These are phyloP conservation scores for Pantherophis alleghaniensis DNA, from an alignment of 2,797 vertebrate genomes.

Conservation along the genomic window DNA sequence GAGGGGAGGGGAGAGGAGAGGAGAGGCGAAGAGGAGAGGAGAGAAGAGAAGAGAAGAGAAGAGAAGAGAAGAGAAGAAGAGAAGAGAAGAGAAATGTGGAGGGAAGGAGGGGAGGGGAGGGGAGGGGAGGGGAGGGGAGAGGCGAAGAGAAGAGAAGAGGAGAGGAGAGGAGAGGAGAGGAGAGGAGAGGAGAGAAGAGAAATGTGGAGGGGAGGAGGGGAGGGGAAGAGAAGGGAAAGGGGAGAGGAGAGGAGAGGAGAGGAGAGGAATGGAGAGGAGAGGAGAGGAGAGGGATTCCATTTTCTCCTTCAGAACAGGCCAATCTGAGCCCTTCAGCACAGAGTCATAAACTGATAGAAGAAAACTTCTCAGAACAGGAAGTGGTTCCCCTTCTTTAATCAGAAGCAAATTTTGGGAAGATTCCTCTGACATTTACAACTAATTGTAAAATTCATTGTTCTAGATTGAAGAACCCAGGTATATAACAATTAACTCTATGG, in stretches of 20 bases:
- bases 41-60: no score
- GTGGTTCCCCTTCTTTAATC: neutral
- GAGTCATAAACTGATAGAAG: neutral
- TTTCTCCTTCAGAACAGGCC: neutral
- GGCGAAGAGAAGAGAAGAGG: no score
- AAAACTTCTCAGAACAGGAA: neutral
- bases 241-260: no score
- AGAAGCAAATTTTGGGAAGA: neutral
- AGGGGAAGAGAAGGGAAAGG: no score
- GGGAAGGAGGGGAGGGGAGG: no score
- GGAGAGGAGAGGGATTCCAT: neutral
- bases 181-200: fast-evolving
- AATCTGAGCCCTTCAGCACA: neutral
- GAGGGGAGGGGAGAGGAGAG: no score
- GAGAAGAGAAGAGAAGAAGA: no score
- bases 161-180: neutral
- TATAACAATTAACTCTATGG: neutral
- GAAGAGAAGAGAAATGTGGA: fast-evolving
- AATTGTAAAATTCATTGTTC: neutral
- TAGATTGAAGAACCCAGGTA: neutral
- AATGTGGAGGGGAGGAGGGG: no score
- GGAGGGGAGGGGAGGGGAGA: fast-evolving
- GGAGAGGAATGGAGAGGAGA: no score
- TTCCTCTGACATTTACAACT: neutral
- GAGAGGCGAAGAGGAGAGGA: fast-evolving